phyloP scores from a whole-genome alignment of 2,888 invertebrate genomes.

The Dryocosmus kuriphilus region DNA sequence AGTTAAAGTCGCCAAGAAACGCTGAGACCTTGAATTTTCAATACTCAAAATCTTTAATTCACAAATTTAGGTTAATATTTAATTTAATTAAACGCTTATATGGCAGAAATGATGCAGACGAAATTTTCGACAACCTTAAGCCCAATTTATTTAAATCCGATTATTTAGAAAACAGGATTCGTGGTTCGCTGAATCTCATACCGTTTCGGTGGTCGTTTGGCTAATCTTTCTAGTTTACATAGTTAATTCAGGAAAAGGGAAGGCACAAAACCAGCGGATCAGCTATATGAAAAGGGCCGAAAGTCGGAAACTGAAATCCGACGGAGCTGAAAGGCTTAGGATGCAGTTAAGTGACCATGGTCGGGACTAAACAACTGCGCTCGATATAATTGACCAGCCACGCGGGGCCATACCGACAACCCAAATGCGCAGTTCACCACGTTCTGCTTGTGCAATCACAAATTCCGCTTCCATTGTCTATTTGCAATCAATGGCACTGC shows the following conservation, averaged over 20 bases:
- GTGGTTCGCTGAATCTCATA: background rate
- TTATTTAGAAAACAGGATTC: slow-evolving; percentile 22
- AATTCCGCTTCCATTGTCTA: slow-evolving; percentile 35
- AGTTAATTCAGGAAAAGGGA: slow-evolving; percentile 26
- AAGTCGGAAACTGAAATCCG: background rate
- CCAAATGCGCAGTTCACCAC: background rate
- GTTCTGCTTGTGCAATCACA: slow-evolving; percentile 37
- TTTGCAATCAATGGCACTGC: slow-evolving; percentile 31
- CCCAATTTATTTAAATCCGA: slow-evolving; percentile 6
- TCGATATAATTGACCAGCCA: slow-evolving; percentile 33
- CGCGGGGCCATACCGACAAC: slow-evolving; percentile 2
- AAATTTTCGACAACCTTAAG: background rate
- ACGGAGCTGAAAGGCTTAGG: background rate
- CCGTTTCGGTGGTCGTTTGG: background rate
- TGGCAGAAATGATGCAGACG: too few species aligned
- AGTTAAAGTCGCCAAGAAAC: too few species aligned
- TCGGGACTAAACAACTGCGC: slow-evolving; percentile 25
- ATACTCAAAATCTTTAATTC: too few species aligned
- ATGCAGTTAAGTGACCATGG: slow-evolving; percentile 28
- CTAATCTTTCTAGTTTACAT: slow-evolving; percentile 13
- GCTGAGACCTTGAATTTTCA: too few species aligned
- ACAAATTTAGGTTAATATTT: too few species aligned
- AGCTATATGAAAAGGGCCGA: slow-evolving; percentile 16
- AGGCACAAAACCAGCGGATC: slow-evolving; percentile 25
- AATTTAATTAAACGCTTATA: too few species aligned